These are phyloP conservation scores for Dipodomys stephensi DNA, from an alignment of 2,113 vertebrate species.

Conservation along the genomic window DNA sequence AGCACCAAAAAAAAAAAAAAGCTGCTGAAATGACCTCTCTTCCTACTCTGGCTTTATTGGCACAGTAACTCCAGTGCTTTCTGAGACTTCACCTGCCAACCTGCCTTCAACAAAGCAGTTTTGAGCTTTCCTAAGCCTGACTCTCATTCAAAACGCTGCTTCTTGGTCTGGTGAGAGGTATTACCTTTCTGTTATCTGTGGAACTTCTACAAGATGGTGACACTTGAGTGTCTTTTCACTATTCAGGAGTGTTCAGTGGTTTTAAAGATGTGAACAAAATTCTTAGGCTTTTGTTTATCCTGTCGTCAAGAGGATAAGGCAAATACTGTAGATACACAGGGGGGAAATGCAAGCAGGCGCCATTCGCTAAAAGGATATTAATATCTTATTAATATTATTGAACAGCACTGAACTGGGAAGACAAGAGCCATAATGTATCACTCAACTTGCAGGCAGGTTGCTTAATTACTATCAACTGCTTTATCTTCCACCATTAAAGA, in stretches of 20 bases:
- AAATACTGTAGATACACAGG: neutral
- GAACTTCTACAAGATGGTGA: neutral
- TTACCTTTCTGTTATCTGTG: conserved; percentile 47
- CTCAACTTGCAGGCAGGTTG: neutral
- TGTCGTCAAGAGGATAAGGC: neutral
- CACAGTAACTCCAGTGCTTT: neutral
- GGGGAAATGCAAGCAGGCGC: neutral
- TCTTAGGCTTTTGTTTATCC: conserved; percentile 16
- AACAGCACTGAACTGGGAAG: conserved; percentile 1
- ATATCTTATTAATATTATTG: neutral
- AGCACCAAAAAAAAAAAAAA: too few relatives aligned
- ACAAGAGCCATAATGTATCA: neutral
- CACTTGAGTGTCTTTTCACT: conserved; percentile 33
- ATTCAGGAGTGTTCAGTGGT: conserved; percentile 17
- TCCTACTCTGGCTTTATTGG: neutral
- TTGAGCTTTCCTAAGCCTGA: conserved; percentile 24
- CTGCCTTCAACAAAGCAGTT: neutral
- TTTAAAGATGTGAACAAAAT: neutral
- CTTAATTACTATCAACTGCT: neutral
- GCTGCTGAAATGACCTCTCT: neutral
- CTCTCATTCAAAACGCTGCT: conserved; percentile 22
- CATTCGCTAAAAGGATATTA: neutral
- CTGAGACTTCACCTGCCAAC: neutral
- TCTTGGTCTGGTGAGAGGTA: conserved; percentile 25
- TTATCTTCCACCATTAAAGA: neutral